A percentile compares a stretch with the other conserved stretches of the same genome.
phyloP scores from a whole-genome alignment of 2,113 vertebrate genomes.

The Indicator indicator region DNA sequence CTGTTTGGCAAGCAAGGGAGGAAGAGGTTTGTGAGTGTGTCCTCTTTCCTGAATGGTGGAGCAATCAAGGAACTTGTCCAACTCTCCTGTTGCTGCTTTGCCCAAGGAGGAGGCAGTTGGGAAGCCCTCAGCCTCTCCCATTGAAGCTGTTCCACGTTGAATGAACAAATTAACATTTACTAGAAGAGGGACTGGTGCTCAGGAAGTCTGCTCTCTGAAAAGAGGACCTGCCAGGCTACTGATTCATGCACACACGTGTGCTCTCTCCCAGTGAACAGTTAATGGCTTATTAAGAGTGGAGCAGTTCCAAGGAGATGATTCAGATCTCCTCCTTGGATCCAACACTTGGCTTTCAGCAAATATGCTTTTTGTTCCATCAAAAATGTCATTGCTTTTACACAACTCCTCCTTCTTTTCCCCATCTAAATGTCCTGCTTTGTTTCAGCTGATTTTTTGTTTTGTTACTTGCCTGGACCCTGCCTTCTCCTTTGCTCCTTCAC shows the following conservation, averaged over 20 bases:
- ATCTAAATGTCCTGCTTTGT: conserved; percentile 55
- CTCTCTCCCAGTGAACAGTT: conserved; percentile 29
- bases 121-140: background rate
- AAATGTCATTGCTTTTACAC: conserved; percentile 44
- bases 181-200: conserved; percentile 13
- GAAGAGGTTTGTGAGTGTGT: background rate
- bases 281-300: conserved; percentile 60
- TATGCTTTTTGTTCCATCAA: conserved; percentile 54
- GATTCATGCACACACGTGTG: conserved; percentile 57
- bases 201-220: conserved; percentile 45
- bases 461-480: background rate
- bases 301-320: conserved; percentile 45
- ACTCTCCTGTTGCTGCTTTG: background rate
- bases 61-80: background rate
- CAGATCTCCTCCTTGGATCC: conserved; percentile 32
- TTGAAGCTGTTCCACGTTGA: conserved; percentile 5
- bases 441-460: background rate
- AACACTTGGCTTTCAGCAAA: conserved; percentile 56
- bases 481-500: conserved; percentile 4
- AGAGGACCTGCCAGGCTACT: conserved; percentile 20
- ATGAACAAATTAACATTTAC: conserved; percentile 31
- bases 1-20: background rate
- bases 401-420: background rate
- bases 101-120: background rate
- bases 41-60: background rate